Base-by-base conservation (phyloP, 2,113 vertebrate genomes). In the Austrofundulus limnaeus region DNA sequence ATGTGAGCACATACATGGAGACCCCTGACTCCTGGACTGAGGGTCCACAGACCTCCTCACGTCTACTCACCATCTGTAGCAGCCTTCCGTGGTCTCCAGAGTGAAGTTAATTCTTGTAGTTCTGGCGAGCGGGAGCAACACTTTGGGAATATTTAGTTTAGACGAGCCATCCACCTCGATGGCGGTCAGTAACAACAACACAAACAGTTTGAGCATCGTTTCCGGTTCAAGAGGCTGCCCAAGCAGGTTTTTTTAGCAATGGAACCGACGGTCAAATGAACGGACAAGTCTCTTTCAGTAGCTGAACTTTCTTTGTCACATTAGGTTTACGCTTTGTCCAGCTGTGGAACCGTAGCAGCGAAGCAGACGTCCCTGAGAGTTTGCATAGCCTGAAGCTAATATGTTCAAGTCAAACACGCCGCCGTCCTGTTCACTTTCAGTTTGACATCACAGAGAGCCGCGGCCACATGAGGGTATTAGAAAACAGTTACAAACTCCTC, bases 31-130 rank as follows among this genome's bases (percentile, higher is more conserved):
- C n/a, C n/a, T n/a, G n/a, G n/a, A n/a, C n/a, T n/a, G n/a, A n/a
- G n/a, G n/a, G n/a, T n/a, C n/a, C n/a, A n/a, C n/a, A n/a, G n/a
- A n/a, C n/a, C n/a, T n/a, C n/a, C n/a, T n/a, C n/a, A n/a, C n/a
- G n/a, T n/a, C n/a, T n/a, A 91, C 95, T 96, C 86, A 98, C 97
- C 97, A 98, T 91, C 92, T 93, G 89, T 97, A 98, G 89, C 96
- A 98, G 54, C 97, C 97, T 28, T 95, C 94, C 10, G 93, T 95
- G 15, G 94, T 94, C 80, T 97, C 94, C 90, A 98, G 72, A 2
- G 95, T 96, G 90, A 95, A 98, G 92, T 95, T 94, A 38, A 97
- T 94, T 58, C 86, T 90, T 28, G 95, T 95, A 57, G 89, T 83
- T 60, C 95, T 91, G 19, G 95, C 90, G 60, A 95, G 94, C 10